phyloP scores from a whole-genome alignment of 2,888 invertebrate species.

The Drosophila sordidapex region DNA sequence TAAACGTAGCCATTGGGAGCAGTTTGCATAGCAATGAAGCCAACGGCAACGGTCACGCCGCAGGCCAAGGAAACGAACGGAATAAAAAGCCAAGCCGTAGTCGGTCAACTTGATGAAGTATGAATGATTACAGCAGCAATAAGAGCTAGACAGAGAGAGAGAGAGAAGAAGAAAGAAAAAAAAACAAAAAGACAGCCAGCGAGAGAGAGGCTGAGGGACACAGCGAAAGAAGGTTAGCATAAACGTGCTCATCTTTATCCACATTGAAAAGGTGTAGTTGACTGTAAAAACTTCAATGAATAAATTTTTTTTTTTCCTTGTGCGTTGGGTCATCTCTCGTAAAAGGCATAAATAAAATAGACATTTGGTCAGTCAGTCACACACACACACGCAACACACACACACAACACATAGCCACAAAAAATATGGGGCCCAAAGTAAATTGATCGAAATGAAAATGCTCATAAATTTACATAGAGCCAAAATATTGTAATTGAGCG shows the following conservation, averaged over 20 bases:
- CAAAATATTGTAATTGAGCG: constrained; percentile 70
- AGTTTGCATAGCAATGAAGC: constrained; percentile 80
- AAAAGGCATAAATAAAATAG: constrained; percentile 73
- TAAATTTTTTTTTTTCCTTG: constrained; percentile 50
- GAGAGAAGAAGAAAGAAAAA: neutral
- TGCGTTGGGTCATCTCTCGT: constrained; percentile 55
- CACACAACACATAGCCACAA: constrained; percentile 1
- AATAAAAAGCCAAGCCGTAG: constrained; percentile 52
- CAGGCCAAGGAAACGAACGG: constrained; percentile 35
- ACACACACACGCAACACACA: constrained; percentile 12
- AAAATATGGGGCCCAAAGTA: constrained; percentile 52
- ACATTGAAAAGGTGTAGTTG: constrained; percentile 80
- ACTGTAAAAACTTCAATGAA: constrained; percentile 82
- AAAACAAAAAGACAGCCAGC: neutral
- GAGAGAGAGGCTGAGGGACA: neutral
- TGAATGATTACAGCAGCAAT: constrained; percentile 74
- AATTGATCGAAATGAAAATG: constrained; percentile 75
- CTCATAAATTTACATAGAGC: constrained; percentile 74
- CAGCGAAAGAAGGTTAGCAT: neutral
- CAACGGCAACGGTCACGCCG: constrained; percentile 33
- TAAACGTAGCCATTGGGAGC: constrained; percentile 82
- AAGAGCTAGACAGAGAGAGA: constrained; percentile 17
- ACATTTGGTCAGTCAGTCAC: constrained; percentile 43
- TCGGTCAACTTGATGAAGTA: constrained; percentile 79
- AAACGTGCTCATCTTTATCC: constrained; percentile 58